Evolutionary conservation across 2,797 vertebrate species (phyloP), one percentile per base, ranked within the genome.

Genomic region (Corythornis leucogaster): DNA sequence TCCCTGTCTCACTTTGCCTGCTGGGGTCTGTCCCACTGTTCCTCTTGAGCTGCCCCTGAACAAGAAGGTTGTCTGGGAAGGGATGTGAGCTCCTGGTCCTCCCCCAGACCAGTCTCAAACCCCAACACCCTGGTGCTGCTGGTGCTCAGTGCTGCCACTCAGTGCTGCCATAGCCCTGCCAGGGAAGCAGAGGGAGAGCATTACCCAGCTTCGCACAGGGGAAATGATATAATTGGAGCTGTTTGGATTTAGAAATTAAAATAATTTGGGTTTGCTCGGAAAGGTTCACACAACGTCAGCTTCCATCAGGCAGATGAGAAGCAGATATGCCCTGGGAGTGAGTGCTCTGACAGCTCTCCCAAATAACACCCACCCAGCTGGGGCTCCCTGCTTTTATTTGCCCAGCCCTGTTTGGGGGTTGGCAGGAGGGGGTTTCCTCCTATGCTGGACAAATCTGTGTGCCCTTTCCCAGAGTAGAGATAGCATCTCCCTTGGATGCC

Each of bases 221-320:
- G 95, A 96, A 97, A 97, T 95, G 54, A 94, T 96, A 95, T 96
- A 97, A 96, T 97, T 96, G 94, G 87, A 91, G 89, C 91, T 95
- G 96, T 96, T 96, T 96, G 96, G 96, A 97, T 97, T 97, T 97
- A 94, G 91, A 97, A 97, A 96, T 97, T 96, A 94, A 88, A 96
- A 95, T 96, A 96, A 97, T 95, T 96, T 95, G 91, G 95, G 95
- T 93, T 96, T 96, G 94, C 90, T 96, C 11, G 2, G 95, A 71
- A 96, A 92, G 85, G 94, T 96, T 97, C 96, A 95, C 95, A 95
- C 94, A 94, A 88, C 13, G 94, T 97, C 96, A 96, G 94, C 90
- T 96, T 92, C 94, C 88, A 96, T 96, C 94, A 97, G 62, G 78
- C 21, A 0, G 95, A 96, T 84, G 93, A 95, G 96, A 95, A 96